Evolutionary conservation across 2,888 invertebrate species (phyloP).

Genomic region (Hyppa rectilinea): DNA sequence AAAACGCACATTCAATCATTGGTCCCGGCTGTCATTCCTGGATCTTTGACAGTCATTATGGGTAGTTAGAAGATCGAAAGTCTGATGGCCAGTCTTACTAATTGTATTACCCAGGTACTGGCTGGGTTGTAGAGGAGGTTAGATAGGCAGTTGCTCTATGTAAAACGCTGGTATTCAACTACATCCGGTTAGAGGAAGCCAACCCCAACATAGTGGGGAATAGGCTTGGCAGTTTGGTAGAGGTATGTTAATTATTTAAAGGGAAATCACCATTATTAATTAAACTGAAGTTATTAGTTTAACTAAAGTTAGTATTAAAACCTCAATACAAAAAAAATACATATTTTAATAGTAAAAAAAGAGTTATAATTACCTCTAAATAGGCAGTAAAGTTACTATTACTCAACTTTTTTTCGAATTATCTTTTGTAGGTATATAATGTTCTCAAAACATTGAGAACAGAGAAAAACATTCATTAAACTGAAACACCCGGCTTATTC

Average conservation of each 20-base stretch:
- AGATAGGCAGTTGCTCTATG: too few relatives aligned
- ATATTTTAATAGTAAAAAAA: background rate
- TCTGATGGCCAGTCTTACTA: too few relatives aligned
- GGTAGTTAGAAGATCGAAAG: too few relatives aligned
- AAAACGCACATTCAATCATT: too few relatives aligned
- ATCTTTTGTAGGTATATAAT: background rate
- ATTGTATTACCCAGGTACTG: too few relatives aligned
- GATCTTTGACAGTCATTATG: too few relatives aligned
- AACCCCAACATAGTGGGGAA: too few relatives aligned
- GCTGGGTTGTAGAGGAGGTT: too few relatives aligned
- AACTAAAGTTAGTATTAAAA: background rate
- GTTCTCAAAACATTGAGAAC: background rate
- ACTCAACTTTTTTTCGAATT: background rate
- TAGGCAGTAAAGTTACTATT: background rate
- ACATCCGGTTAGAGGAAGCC: too few relatives aligned
- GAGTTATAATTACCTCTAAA: background rate
- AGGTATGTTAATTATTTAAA: slow-evolving; percentile 90
- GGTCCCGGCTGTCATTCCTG: too few relatives aligned
- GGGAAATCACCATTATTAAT: background rate
- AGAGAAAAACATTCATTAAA: background rate
- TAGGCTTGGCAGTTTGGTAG: too few relatives aligned
- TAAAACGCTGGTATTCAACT: too few relatives aligned
- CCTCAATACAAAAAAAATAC: background rate
- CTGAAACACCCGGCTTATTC: background rate
- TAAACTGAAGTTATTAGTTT: background rate